These are phyloP conservation scores for Heliornis fulica DNA, from an alignment of 2,113 vertebrate genomes.

Conservation along the genomic window DNA sequence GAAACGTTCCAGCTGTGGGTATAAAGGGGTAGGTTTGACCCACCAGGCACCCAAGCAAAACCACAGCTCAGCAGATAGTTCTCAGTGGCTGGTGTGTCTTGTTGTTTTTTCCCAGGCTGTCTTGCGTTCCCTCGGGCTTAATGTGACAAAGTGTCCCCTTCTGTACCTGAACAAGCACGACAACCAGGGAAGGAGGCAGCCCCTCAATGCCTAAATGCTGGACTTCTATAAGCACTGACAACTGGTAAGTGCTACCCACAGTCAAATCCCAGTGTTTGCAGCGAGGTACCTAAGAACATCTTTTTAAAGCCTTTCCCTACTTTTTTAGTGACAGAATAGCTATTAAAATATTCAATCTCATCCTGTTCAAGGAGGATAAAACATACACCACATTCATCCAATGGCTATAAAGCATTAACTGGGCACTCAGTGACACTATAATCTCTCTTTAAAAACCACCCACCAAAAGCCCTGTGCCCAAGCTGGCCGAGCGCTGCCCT, in stretches of 20 bases:
- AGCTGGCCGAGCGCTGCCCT: background rate
- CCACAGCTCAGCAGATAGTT: background rate
- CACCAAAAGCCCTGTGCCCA: background rate
- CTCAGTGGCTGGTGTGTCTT: background rate
- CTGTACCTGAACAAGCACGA: constrained; percentile 36
- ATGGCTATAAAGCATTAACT: background rate
- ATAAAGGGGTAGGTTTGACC: background rate
- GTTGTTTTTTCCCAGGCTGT: background rate
- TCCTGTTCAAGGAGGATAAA: too few relatives aligned
- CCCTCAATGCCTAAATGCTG: constrained; percentile 68
- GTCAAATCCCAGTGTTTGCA: background rate
- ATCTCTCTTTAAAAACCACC: background rate
- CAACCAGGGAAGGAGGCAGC: constrained; percentile 28
- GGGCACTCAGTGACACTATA: background rate
- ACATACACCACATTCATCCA: background rate
- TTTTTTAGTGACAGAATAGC: background rate
- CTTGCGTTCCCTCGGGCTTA: constrained; percentile 50
- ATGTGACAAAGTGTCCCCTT: constrained; percentile 36
- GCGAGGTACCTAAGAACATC: background rate
- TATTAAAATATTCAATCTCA: too few relatives aligned
- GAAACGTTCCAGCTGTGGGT: background rate
- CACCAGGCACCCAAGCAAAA: background rate
- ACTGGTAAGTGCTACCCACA: constrained; percentile 23
- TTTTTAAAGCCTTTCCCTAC: background rate
- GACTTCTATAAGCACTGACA: constrained; percentile 77